Base-by-base conservation (phyloP, 2,888 invertebrate species). In the Xestia sexstrigata region DNA sequence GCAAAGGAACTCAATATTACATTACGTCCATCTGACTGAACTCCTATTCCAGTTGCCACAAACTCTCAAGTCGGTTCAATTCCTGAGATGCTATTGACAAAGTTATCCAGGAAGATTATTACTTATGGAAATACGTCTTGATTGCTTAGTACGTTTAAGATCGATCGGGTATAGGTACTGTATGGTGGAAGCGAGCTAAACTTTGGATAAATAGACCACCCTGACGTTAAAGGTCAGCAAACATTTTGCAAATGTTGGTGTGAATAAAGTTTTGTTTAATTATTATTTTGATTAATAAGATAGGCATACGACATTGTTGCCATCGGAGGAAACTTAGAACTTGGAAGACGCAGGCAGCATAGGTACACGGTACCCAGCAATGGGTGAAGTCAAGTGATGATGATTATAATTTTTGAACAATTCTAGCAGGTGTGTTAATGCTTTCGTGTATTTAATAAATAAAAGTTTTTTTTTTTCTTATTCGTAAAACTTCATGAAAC, bases 1-100 rank as follows among this genome's bases (percentile, higher is more conserved):
- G n/a, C 63, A 60, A 26, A 75, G 78, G 15, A 82, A 65, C 70
- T 86, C 35, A 66, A 62, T 81, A 85, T 85, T 78, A 72, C 69
- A 72, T 78, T 82, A 78, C 42, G 35, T 82, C 52, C 66, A 78
- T 73, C 69, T 74, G 68, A 78, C 63, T 82, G 71, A 78, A 66
- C 78, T 20, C 60, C 35, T 52, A 62, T 66, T 66, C 74, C 63
- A 60, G 52, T 85, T 58, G 62, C 70, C 66, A 63, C 66, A 70
- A 85, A 72, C 83, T 74, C 81, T 78, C 69, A 65, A 78, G 69
- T 63, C 72, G 15, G 55, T 72, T 67, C 42, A 78, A 82, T 73
- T 85, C 35, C 69, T 72, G 74, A 47, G 65, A 82, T 66, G n/a
- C 78, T 82, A 85, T 85, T 82, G 86, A 82, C 78, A 70, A 82